Evolutionary conservation across 2,113 vertebrate genomes (phyloP), one percentile per base, ranked within the genome.

Genomic region (Trogon melanurus): DNA sequence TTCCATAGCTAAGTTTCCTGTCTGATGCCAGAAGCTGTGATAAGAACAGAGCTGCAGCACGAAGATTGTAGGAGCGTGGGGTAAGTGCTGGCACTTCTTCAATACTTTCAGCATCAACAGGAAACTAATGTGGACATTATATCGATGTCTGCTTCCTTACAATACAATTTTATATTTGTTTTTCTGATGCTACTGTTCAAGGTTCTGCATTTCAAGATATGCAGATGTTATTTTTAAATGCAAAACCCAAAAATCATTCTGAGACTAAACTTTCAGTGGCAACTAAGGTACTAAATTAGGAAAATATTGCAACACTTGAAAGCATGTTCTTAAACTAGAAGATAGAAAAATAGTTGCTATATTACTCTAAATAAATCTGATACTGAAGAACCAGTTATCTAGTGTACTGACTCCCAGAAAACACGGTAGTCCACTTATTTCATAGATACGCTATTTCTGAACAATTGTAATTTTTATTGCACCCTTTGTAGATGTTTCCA

Each of bases 31-130:
- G 95, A 97, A 97, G 79, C 71, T 96, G 85, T 66, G 97, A 98
- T 98, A 98, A 98, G 97, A 97, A 80, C 96, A 95, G 97, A 97
- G 92, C 97, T 98, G 98, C 97, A 97, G 91, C 17, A 23, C 97
- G 96, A 98, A 98, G 97, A 98, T 97, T 98, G 74, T 94, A 97
- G 82, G 91, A 96, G 54, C 73, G 96, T 78, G 96, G 94, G 92
- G 85, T 96, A 96, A 97, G 96, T 54, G 83, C 89, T 98, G 97
- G 97, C 97, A 96, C 48, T 84, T 91, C 92, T 97, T 98, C 98
- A 98, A 93, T 96, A 96, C 96, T 97, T 97, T 97, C 96, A 96
- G 95, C 96, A 98, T 98, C 97, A 98, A 98, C 98, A 98, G 98
- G 98, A 98, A 98, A 74, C 95, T 97, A 97, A 98, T 97, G 97